Evolutionary conservation across 1,140 invertebrate species (phyloP).

Genomic region (Ceratitis capitata): DNA sequence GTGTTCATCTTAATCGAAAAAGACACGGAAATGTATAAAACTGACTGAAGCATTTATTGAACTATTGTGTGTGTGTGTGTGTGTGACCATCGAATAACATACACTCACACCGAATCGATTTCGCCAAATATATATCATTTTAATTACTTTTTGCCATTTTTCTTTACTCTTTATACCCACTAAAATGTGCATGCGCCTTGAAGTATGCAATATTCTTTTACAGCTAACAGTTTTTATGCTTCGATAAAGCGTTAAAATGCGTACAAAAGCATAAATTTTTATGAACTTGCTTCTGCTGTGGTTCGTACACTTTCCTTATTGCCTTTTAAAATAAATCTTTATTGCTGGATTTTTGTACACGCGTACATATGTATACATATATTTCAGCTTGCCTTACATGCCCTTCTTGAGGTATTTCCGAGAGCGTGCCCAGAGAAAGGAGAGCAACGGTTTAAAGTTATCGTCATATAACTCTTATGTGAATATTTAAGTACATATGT

Average conservation of each 20-base stretch:
- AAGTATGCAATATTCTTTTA: not conserved
- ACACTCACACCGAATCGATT: too few species aligned
- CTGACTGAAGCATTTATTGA: too few species aligned
- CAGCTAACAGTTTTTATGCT: constrained; percentile 7
- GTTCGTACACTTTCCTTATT: not conserved
- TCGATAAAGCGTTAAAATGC: constrained; percentile 30
- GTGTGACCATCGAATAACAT: too few species aligned
- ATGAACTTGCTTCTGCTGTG: not conserved
- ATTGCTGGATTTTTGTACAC: not conserved
- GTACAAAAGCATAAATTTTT: constrained; percentile 27
- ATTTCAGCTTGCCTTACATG: not conserved
- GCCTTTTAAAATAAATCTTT: not conserved
- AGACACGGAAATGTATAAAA: too few species aligned
- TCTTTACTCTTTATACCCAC: too few species aligned
- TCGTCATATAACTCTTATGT: too few species aligned
- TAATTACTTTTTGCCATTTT: too few species aligned
- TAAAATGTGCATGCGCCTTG: not conserved
- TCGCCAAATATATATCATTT: too few species aligned
- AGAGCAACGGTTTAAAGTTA: too few species aligned
- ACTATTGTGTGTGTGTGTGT: too few species aligned
- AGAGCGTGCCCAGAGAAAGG: not conserved
- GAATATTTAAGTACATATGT: too few species aligned
- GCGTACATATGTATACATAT: not conserved
- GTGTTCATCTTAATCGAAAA: too few species aligned
- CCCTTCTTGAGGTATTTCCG: not conserved